phyloP scores from a whole-genome alignment of 2,113 vertebrate species.

The Paracanthobrama guichenoti region DNA sequence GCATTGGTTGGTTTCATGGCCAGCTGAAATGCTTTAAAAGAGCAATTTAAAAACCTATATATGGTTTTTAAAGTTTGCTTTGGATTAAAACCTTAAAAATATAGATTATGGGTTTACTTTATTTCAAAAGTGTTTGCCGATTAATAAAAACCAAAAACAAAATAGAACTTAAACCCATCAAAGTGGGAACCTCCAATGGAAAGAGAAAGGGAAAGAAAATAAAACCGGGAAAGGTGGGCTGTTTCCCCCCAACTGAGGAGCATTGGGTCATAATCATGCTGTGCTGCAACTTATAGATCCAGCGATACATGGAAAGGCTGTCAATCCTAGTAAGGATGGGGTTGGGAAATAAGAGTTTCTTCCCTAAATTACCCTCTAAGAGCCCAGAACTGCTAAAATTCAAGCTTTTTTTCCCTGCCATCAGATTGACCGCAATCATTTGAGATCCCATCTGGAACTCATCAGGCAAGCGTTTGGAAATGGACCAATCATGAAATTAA shows the following conservation, averaged over 20 bases:
- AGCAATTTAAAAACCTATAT: no score
- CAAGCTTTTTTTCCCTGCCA: conserved; percentile 49
- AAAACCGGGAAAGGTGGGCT: not conserved
- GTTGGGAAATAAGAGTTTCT: not conserved
- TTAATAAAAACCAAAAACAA: no score
- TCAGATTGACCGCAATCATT: conserved; percentile 48
- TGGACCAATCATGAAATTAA: conserved; percentile 57
- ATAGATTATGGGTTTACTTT: not conserved
- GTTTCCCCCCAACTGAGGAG: not conserved
- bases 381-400: conserved; percentile 54
- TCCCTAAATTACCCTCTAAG: conserved; percentile 41
- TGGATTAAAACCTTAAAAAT: not conserved
- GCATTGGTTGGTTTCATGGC: not conserved
- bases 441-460: conserved; percentile 60
- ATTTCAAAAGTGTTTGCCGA: not conserved
- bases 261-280: not conserved
- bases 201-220: conserved; percentile 12
- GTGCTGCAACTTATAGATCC: conserved; percentile 10
- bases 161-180: not conserved
- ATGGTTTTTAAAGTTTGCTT: not conserved
- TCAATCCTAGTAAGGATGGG: conserved; percentile 9
- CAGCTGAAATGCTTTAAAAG: no score
- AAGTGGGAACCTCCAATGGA: not conserved
- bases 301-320: not conserved
- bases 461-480: conserved; percentile 58